phyloP scores from a whole-genome alignment of 2,797 vertebrate species.

The Galago senegalensis region DNA sequence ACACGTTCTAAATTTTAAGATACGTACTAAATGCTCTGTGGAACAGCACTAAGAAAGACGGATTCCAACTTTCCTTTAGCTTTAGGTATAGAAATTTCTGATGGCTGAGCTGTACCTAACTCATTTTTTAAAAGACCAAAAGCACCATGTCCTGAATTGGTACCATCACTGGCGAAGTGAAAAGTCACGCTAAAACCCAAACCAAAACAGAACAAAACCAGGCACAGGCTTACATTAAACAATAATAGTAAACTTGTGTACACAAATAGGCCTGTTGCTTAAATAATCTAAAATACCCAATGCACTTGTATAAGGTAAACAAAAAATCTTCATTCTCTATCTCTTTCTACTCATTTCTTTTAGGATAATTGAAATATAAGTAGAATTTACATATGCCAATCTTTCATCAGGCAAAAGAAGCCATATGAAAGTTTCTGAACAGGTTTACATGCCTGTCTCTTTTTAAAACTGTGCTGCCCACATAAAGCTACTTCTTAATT shows the following conservation, averaged over 20 bases:
- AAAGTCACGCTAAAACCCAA: not conserved
- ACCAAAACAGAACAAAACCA: not conserved
- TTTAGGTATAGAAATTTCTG: not conserved
- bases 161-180: not conserved
- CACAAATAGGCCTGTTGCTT: not conserved
- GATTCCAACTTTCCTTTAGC: not conserved
- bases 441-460: not conserved
- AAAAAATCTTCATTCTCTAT: not conserved
- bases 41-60: not conserved
- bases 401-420: slow-evolving; percentile 13
- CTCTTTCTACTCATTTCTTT: slow-evolving; percentile 19
- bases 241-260: not conserved
- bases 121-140: slow-evolving; percentile 3
- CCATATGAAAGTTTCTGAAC: not conserved
- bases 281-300: slow-evolving; percentile 26
- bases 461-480: not conserved
- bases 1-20: not conserved
- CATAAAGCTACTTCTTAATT: not conserved
- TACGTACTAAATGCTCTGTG: not conserved
- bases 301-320: not conserved
- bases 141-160: not conserved
- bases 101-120: not conserved
- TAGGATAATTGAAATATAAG: slow-evolving; percentile 9
- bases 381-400: not conserved
- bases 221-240: not conserved